These are phyloP conservation scores for Aporophyla lueneburgensis DNA, from an alignment of 2,888 invertebrate genomes.

Conservation along the genomic window DNA sequence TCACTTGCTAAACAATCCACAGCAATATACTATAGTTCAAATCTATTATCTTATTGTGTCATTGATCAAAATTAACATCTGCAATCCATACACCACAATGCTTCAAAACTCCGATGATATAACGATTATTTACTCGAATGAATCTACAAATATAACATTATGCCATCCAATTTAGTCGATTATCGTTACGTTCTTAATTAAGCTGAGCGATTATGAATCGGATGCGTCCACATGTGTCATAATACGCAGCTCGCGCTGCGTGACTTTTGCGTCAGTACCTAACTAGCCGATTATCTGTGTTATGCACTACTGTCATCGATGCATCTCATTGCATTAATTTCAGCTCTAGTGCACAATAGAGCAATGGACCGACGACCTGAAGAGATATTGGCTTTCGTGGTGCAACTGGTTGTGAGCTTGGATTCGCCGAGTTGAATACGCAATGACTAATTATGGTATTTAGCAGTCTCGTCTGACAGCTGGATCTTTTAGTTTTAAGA, in stretches of 20 bases:
- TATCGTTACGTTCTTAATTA: constrained; percentile 54
- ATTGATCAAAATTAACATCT: constrained; percentile 25
- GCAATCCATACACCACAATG: constrained; percentile 6
- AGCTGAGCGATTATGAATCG: constrained; percentile 49
- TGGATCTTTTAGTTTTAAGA: background rate
- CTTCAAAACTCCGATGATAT: constrained; percentile 38
- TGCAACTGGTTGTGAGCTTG: constrained; percentile 10
- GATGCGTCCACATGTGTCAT: constrained; percentile 67
- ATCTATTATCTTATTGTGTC: constrained; percentile 20
- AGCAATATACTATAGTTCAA: background rate
- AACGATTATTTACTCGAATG: constrained; percentile 53
- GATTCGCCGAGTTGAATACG: constrained; percentile 6
- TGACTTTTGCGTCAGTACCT: constrained; percentile 56
- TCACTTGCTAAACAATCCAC: constrained; percentile 22
- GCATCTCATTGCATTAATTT: constrained; percentile 48
- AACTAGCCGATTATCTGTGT: constrained; percentile 51
- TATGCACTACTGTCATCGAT: constrained; percentile 54
- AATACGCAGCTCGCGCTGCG: constrained; percentile 59
- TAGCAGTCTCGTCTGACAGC: background rate
- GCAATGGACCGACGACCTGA: constrained; percentile 22
- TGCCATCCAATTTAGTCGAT: constrained; percentile 41
- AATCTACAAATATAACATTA: constrained; percentile 40
- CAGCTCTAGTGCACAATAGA: constrained; percentile 30
- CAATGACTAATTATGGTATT: constrained; percentile 11
- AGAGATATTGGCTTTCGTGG: background rate